Conservation (phyloP, 2,797 vertebrate genomes). For the Chaunax sp. region DNA sequence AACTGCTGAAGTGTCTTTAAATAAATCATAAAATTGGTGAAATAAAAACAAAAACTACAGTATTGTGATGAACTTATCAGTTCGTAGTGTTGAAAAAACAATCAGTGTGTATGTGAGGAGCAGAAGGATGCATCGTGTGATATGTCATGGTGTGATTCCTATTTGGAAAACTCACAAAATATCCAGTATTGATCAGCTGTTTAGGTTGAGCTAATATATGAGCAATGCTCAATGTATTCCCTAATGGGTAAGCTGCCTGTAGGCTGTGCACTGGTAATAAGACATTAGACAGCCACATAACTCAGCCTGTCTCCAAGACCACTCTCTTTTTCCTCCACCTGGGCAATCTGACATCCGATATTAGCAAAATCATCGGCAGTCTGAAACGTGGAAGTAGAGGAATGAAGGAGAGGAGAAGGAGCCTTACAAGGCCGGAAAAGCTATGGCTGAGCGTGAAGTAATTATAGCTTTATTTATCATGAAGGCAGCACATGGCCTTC, state of each 20-base stretch:
- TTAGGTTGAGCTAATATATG: constrained; percentile 80
- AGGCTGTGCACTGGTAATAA: constrained; percentile 76
- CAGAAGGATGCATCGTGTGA: constrained; percentile 41
- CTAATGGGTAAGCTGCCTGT: constrained; percentile 75
- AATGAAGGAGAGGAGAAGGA: constrained; percentile 44
- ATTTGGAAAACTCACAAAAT: constrained; percentile 65
- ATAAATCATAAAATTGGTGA: constrained; percentile 50
- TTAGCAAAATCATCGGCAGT: constrained; percentile 67
- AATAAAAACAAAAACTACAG: constrained; percentile 25
- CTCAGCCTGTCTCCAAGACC: constrained; percentile 75
- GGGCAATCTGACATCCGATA: constrained; percentile 77
- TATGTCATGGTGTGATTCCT: constrained; percentile 63
- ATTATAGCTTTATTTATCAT: constrained; percentile 56
- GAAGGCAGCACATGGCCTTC: constrained; percentile 40
- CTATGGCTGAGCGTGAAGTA: constrained; percentile 31
- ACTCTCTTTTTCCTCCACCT: constrained; percentile 76
- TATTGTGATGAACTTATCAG: constrained; percentile 27
- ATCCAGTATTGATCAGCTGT: constrained; percentile 76
- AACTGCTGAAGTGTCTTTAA: constrained; percentile 61
- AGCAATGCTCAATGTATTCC: constrained; percentile 74
- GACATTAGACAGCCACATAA: constrained; percentile 78
- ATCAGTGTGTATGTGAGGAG: constrained; percentile 17
- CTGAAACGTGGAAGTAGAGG: constrained; percentile 55
- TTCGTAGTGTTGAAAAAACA: constrained; percentile 41
- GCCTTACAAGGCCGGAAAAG: constrained; percentile 31